A percentile compares a stretch with the other conserved stretches of the same genome.
These are phyloP conservation scores for Cremastinae sp. DNA, from an alignment of 2,888 invertebrate species.

Conservation along the genomic window DNA sequence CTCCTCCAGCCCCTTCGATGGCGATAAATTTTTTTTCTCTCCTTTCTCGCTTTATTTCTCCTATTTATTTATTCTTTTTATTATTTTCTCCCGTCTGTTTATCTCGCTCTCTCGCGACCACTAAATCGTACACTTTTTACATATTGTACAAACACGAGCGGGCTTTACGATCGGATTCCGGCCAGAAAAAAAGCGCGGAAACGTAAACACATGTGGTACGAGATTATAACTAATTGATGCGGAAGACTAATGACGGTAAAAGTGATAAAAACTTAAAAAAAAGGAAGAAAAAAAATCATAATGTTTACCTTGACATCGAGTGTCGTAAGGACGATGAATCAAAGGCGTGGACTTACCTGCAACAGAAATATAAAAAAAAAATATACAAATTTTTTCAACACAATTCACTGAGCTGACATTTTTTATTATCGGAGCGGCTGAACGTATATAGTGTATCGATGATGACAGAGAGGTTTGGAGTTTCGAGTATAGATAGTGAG, in stretches of 20 bases:
- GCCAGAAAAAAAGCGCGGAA: slow-evolving; percentile 63
- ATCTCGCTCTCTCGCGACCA: slow-evolving; percentile 23
- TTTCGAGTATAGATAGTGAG: slow-evolving; percentile 38
- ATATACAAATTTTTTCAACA: too few species aligned
- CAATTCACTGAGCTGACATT: too few species aligned
- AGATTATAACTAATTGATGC: slow-evolving; percentile 28
- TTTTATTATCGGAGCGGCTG: too few species aligned
- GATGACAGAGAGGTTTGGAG: slow-evolving; percentile 34
- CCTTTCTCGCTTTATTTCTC: not conserved
- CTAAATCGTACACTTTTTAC: slow-evolving; percentile 33
- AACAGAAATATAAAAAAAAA: slow-evolving; percentile 33
- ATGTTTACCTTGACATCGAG: slow-evolving; percentile 52
- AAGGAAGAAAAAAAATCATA: slow-evolving; percentile 4
- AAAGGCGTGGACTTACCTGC: slow-evolving; percentile 54
- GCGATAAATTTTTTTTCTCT: slow-evolving; percentile 25
- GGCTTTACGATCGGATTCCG: slow-evolving; percentile 46
- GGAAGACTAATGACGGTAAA: slow-evolving; percentile 1
- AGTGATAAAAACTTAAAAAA: not conserved
- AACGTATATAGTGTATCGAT: slow-evolving; percentile 20
- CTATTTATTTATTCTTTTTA: slow-evolving; percentile 22
- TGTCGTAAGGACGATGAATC: slow-evolving; percentile 43
- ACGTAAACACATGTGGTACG: slow-evolving; percentile 29
- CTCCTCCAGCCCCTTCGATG: slow-evolving; percentile 18
- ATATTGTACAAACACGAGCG: not conserved
- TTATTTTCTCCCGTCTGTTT: slow-evolving; percentile 43